Evolutionary conservation across 2,888 invertebrate species (phyloP), one percentile per base, ranked within the genome.

Genomic region (Cepaea hortensis): DNA sequence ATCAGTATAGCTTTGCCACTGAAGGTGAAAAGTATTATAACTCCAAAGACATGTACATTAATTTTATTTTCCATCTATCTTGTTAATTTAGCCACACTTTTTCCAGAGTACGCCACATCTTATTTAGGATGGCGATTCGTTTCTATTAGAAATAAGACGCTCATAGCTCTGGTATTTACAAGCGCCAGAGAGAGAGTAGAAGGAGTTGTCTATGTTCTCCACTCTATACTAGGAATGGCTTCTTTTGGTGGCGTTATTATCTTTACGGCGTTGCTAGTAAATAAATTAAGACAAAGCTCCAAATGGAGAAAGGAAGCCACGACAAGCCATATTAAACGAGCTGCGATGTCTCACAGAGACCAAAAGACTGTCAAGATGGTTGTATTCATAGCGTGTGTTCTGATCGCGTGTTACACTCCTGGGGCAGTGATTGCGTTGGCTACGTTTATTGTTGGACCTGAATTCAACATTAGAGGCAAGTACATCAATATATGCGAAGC

Each of bases 271-370:
- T 15, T 55, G 13, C 6, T 82, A 0, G 72, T 46, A 2, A 55
- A 20, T 3, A 82, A n/a, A 48, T 18, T 82, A 62, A 70, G 23
- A 15, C 70, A 55, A 48, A 82, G 9, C 23, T 48, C 82, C 4
- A 82, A 55, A 72, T 82, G 82, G 82, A 70, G 82, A 9, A 82
- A 18, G 13, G n/a, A 70, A n/a, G 70, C 35, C 23, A 72, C 82
- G 15, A 4, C 62, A 23, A n/a, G 20, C 5, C 11, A 6, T 20
- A 23, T 3, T 13, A 23, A 72, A 18, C 4, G 0, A 3, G 50
- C 3, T 3, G 5, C 50, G 3, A 11, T 68, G 50, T n/a, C 68
- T 15, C 46, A 35, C 3, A n/a, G 82, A 20, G 82, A 82, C 70
- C 46, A n/a, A 46, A 72, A 70, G n/a, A 82, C 72, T 11, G 20